phyloP scores from a whole-genome alignment of 2,888 invertebrate species.

The Polia nebulosa region DNA sequence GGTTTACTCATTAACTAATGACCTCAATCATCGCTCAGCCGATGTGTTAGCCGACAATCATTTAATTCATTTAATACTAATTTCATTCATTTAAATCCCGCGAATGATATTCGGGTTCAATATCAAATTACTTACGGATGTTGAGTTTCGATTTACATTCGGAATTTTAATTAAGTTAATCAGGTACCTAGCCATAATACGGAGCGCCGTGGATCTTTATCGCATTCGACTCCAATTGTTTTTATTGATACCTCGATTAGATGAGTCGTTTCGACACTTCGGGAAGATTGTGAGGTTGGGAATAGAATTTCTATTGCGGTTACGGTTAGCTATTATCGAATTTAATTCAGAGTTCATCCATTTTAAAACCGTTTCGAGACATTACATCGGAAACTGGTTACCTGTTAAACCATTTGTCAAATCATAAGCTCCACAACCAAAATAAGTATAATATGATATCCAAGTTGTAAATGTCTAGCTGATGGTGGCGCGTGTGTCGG shows the following conservation, averaged over 20 bases:
- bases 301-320: slow-evolving; percentile 14
- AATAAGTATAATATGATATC: neutral
- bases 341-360: slow-evolving; percentile 3
- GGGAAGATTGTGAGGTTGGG: neutral
- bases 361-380: neutral
- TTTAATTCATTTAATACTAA: slow-evolving; percentile 47
- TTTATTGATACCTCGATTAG: slow-evolving; percentile 43
- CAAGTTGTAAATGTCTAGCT: no score
- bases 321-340: neutral
- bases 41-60: slow-evolving; percentile 47
- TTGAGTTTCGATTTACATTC: slow-evolving; percentile 51
- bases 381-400: neutral
- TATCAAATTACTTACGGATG: slow-evolving; percentile 58
- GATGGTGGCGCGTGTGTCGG: no score
- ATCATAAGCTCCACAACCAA: neutral
- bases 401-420: neutral
- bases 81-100: slow-evolving; percentile 46
- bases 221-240: slow-evolving; percentile 45
- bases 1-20: slow-evolving; percentile 60
- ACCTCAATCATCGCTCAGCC: slow-evolving; percentile 40
- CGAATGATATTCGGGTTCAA: slow-evolving; percentile 49
- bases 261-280: slow-evolving; percentile 7
- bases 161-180: slow-evolving; percentile 61
- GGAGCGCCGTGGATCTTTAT: slow-evolving; percentile 39
- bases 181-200: slow-evolving; percentile 32